Percentiles rank a stretch among this genome's conserved stretches.
These are phyloP conservation scores for Nibea albiflora DNA, from an alignment of 2,113 vertebrate genomes.

Conservation along the genomic window DNA sequence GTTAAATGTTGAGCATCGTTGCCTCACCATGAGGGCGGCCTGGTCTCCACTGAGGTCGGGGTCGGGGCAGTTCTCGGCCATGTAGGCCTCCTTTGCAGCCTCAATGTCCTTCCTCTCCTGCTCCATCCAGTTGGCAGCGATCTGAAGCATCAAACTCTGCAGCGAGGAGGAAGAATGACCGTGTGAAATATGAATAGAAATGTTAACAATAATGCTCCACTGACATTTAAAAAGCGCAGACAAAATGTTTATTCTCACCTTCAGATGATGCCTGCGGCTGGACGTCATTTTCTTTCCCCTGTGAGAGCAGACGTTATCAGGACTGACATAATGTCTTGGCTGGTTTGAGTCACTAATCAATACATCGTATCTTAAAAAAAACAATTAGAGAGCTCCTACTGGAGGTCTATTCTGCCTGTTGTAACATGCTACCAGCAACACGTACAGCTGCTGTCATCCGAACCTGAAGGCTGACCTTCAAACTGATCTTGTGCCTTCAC, in stretches of 20 bases:
- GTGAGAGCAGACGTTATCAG: neutral
- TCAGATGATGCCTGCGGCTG: constrained; percentile 92
- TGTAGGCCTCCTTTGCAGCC: constrained; percentile 86
- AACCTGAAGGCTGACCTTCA: constrained; percentile 19
- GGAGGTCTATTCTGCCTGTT: no score
- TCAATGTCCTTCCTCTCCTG: constrained; percentile 84
- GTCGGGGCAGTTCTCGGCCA: constrained; percentile 85
- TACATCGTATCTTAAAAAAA: no score
- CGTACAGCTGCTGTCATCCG: constrained; percentile 22
- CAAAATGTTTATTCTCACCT: constrained; percentile 81
- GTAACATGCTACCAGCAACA: neutral
- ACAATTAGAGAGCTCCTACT: neutral
- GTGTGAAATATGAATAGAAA: neutral
- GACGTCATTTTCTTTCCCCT: constrained; percentile 89
- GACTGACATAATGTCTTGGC: neutral
- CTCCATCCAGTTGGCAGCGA: constrained; percentile 87
- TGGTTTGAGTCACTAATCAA: neutral
- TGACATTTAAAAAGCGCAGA: neutral
- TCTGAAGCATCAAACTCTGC: constrained; percentile 94
- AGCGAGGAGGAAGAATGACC: neutral
- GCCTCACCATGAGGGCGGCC: constrained; percentile 87
- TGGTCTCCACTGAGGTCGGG: constrained; percentile 84
- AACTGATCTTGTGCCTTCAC: neutral
- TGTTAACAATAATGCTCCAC: fast-evolving
- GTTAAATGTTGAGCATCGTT: neutral